Percentiles rank a stretch among this genome's conserved stretches.
Evolutionary conservation across 2,797 vertebrate genomes (phyloP).

Genomic region (Sebastes paucispinis): DNA sequence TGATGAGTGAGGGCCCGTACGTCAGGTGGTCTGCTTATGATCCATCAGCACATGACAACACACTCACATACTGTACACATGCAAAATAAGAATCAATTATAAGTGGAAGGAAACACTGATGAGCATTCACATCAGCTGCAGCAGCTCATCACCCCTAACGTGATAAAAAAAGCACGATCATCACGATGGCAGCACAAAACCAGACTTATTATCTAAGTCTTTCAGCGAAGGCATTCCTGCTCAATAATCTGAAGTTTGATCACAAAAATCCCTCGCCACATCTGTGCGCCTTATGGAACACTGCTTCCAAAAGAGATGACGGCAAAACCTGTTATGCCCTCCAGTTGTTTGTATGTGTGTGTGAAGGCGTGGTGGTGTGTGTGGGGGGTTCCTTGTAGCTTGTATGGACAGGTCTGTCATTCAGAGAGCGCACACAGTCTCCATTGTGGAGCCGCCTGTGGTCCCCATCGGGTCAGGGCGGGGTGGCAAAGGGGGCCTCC

Average conservation of each 20-base stretch:
- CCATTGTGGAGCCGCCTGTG: slow-evolving; percentile 71
- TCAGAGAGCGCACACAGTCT: slow-evolving; percentile 73
- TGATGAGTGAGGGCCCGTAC: slow-evolving; percentile 41
- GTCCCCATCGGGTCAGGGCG: slow-evolving; percentile 65
- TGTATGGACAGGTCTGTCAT: slow-evolving; percentile 79
- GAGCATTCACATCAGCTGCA: slow-evolving; percentile 15
- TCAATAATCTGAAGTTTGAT: slow-evolving; percentile 59
- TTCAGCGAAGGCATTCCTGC: slow-evolving; percentile 33
- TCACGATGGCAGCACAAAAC: background rate
- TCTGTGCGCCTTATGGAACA: slow-evolving; percentile 50
- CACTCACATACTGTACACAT: slow-evolving; percentile 16
- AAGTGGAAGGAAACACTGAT: slow-evolving; percentile 20
- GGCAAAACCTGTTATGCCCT: slow-evolving; percentile 35
- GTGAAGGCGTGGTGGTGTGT: background rate
- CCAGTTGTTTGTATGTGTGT: slow-evolving; percentile 46
- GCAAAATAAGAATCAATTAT: slow-evolving; percentile 24
- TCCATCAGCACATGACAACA: slow-evolving; percentile 18
- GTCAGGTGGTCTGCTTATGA: slow-evolving; percentile 44
- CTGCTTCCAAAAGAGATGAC: slow-evolving; percentile 56
- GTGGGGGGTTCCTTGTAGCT: slow-evolving; percentile 31
- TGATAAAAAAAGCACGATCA: slow-evolving; percentile 13
- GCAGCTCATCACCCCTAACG: slow-evolving; percentile 12
- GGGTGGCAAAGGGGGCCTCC: slow-evolving; percentile 59
- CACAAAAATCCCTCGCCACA: slow-evolving; percentile 11
- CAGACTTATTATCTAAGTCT: slow-evolving; percentile 20